A percentile compares a stretch with the other conserved stretches of the same genome.
These are phyloP conservation scores for Leptura quadrifasciata DNA, from an alignment of 2,888 invertebrate species.

Conservation along the genomic window DNA sequence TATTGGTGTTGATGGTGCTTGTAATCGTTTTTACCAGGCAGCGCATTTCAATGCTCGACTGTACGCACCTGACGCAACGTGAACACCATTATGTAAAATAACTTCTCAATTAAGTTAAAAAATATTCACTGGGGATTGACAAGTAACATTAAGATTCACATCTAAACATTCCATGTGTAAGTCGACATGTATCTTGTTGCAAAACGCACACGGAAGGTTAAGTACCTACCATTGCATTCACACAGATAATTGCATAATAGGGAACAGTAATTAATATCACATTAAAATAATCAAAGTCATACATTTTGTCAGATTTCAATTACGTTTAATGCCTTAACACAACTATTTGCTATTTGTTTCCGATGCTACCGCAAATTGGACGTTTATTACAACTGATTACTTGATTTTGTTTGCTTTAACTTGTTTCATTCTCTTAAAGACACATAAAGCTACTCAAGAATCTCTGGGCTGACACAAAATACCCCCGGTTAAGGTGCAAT, in stretches of 20 bases:
- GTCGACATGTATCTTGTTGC: conserved; percentile 56
- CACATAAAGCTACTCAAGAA: conserved; percentile 48
- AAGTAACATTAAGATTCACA: conserved; percentile 64
- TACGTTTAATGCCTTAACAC: conserved; percentile 46
- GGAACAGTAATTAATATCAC: conserved; percentile 59
- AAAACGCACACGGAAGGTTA: conserved; percentile 49
- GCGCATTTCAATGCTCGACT: conserved; percentile 46
- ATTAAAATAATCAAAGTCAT: conserved; percentile 54
- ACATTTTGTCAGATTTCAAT: conserved; percentile 54
- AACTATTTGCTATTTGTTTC: conserved; percentile 43
- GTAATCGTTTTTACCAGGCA: conserved; percentile 41
- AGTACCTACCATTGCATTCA: conserved; percentile 41
- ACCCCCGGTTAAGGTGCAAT: conserved; percentile 43
- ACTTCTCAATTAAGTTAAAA: conserved; percentile 64
- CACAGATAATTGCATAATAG: conserved; percentile 55
- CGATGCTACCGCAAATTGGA: conserved; percentile 56
- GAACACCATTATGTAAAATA: conserved; percentile 64
- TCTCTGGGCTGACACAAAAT: conserved; percentile 52
- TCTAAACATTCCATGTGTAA: conserved; percentile 57
- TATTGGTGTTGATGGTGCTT: conserved; percentile 21
- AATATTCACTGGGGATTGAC: conserved; percentile 61
- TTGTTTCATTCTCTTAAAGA: conserved; percentile 45
- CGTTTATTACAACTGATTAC: conserved; percentile 61
- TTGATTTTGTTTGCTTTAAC: conserved; percentile 47
- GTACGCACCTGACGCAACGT: conserved; percentile 53